Percentiles rank a stretch among this genome's conserved stretches.
These are phyloP conservation scores for Piezodorus guildinii DNA, from an alignment of 1,140 invertebrate species.

Conservation along the genomic window DNA sequence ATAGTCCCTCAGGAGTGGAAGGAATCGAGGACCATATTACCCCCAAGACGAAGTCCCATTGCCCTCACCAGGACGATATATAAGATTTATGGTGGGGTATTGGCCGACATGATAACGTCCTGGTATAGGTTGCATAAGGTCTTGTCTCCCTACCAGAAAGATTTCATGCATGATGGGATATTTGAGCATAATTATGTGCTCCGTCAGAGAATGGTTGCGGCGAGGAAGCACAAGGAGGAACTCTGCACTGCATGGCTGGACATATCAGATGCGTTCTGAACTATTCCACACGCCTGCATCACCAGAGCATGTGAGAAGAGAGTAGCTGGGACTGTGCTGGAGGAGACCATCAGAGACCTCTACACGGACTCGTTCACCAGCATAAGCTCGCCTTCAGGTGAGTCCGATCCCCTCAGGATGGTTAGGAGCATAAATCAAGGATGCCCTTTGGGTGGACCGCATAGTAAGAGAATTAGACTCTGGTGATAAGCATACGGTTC, in stretches of 20 bases:
- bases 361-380: neutral
- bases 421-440: constrained; percentile 34
- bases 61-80: constrained; percentile 30
- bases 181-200: constrained; percentile 15
- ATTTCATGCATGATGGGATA: constrained; percentile 8
- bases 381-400: neutral
- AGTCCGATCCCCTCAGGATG: constrained; percentile 30
- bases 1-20: constrained; percentile 28
- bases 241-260: no score
- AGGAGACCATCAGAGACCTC: constrained; percentile 16
- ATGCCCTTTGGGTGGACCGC: constrained; percentile 32
- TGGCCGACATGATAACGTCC: constrained; percentile 15
- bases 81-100: constrained; percentile 31
- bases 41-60: constrained; percentile 33
- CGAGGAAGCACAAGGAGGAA: constrained; percentile 18
- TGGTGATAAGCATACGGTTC: constrained; percentile 7
- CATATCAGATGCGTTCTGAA: constrained; percentile 31
- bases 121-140: constrained; percentile 1
- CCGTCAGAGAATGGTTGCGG: neutral
- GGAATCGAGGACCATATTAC: constrained; percentile 29
- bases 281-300: constrained; percentile 30
- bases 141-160: constrained; percentile 25
- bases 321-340: constrained; percentile 22
- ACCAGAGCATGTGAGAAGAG: constrained; percentile 16
- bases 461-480: constrained; percentile 20